Percentiles rank a stretch among this genome's conserved stretches.
These are phyloP conservation scores for Todus mexicanus DNA, from an alignment of 2,797 vertebrate genomes.

Conservation along the genomic window DNA sequence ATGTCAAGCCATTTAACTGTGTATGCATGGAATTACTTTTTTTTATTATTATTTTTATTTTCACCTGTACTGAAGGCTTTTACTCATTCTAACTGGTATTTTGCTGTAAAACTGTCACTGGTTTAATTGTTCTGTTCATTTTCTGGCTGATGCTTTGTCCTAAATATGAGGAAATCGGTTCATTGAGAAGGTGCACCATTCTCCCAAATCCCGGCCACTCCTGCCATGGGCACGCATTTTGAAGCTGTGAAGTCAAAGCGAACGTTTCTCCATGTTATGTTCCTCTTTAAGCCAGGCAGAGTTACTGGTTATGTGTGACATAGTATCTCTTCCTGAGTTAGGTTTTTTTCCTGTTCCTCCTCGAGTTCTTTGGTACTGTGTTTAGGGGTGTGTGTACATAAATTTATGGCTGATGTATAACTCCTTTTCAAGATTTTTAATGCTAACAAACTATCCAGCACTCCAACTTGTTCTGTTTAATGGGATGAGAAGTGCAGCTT, in stretches of 20 bases:
- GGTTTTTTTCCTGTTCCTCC: neutral
- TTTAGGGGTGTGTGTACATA: constrained; percentile 10
- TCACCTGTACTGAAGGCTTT: constrained; percentile 68
- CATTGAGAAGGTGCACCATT: constrained; percentile 31
- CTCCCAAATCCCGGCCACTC: neutral
- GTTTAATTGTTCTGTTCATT: constrained; percentile 71
- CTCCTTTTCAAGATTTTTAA: neutral
- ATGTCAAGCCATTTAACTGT: constrained; percentile 70
- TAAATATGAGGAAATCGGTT: constrained; percentile 45
- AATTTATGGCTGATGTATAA: neutral
- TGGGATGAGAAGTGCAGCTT: neutral
- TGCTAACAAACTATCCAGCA: constrained; percentile 19
- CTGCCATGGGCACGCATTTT: neutral
- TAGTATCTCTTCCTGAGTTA: neutral
- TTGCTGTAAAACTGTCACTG: constrained; percentile 76
- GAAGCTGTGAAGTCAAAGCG: neutral
- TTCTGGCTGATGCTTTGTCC: constrained; percentile 61
- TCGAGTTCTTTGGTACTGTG: neutral
- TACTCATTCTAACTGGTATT: constrained; percentile 73
- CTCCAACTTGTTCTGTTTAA: neutral
- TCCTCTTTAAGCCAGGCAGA: neutral
- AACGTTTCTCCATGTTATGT: neutral
- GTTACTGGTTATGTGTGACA: neutral
- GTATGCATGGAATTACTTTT: constrained; percentile 73
- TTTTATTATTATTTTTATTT: constrained; percentile 54